These are phyloP conservation scores for Rhopilema esculentum DNA, from an alignment of 30 jellyfish, hydroid and myxozoan species.

Conservation along the genomic window DNA sequence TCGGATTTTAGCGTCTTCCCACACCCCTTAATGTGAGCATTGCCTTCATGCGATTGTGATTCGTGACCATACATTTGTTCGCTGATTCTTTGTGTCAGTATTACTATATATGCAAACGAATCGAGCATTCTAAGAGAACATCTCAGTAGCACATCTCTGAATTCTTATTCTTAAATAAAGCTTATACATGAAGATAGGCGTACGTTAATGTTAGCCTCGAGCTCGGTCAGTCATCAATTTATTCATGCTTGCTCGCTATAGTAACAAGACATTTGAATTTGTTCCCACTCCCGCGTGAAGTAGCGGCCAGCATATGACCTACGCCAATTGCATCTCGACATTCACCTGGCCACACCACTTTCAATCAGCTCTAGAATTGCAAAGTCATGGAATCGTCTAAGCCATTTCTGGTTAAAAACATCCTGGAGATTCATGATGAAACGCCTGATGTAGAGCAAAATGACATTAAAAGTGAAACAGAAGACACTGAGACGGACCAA, in stretches of 20 bases:
- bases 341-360: constrained; percentile 1
- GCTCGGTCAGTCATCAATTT: constrained; percentile 56
- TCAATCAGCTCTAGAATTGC: neutral
- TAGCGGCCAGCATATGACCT: constrained; percentile 8
- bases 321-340: neutral
- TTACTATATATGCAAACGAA: too few species aligned
- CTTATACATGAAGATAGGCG: constrained; percentile 43
- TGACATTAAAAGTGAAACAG: neutral
- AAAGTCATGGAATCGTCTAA: constrained; percentile 30
- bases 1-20: neutral
- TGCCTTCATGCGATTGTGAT: too few species aligned
- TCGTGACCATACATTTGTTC: too few species aligned
- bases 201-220: constrained; percentile 28
- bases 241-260: constrained; percentile 56
- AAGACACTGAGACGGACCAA: neutral
- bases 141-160: neutral
- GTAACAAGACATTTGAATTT: constrained; percentile 43
- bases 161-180: too few species aligned
- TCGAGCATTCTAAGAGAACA: too few species aligned
- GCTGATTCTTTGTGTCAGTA: too few species aligned
- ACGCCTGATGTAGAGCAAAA: neutral
- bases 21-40: too few species aligned
- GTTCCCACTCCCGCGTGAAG: constrained; percentile 30
- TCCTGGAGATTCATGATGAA: constrained; percentile 30
- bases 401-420: constrained; percentile 37